Evolutionary conservation across 2,113 vertebrate genomes (phyloP).

Genomic region (Patagioenas fasciata): DNA sequence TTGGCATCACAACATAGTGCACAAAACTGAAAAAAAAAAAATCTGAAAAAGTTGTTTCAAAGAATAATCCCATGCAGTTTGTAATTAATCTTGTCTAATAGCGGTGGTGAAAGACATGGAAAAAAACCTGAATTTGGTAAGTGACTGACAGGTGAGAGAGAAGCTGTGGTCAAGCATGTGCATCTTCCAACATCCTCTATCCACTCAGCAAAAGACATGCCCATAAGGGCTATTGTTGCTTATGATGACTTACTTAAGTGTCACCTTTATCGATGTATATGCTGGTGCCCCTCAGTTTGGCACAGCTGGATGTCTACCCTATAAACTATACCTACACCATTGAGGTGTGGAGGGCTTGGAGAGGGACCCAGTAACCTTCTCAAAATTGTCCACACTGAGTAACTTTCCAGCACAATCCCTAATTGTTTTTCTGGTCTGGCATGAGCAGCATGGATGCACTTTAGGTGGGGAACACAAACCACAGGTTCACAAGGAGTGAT

Average conservation of each 20-base stretch:
- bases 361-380: background rate
- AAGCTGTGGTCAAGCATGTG: background rate
- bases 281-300: background rate
- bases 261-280: background rate
- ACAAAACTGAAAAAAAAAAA: background rate
- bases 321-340: background rate
- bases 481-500: no score
- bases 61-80: background rate
- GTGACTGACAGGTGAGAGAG: background rate
- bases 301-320: background rate
- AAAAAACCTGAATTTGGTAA: background rate
- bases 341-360: background rate
- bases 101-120: background rate
- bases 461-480: background rate
- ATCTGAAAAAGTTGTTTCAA: background rate
- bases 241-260: background rate
- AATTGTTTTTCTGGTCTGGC: background rate
- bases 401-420: background rate
- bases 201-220: background rate
- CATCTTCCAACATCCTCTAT: background rate
- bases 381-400: background rate
- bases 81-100: background rate
- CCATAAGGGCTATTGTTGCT: background rate
- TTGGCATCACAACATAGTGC: background rate
- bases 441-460: background rate